Evolutionary conservation across 1,140 invertebrate genomes (phyloP), one percentile per base, ranked within the genome.

Genomic region (Phthorimaea operculella): DNA sequence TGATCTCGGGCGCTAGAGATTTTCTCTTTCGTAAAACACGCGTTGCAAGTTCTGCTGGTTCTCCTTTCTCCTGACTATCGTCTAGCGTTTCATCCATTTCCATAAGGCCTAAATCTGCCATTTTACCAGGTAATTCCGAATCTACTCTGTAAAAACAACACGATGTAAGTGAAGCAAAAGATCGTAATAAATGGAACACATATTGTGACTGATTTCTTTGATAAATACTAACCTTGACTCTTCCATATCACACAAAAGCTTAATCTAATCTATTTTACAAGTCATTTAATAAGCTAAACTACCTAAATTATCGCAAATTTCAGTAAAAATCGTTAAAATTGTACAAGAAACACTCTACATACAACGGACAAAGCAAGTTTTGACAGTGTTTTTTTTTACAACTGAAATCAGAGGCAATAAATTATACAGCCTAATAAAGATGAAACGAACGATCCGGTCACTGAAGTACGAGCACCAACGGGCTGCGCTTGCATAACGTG

Each of bases 91-190:
- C 71, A 34, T 69, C 76, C n/a, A 79, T 53, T 62, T 81, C 81
- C 76, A 84, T 80, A 57, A 83, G 70, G 59, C 82, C 79, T 59
- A 85, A 70, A 61, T 77, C 66, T 52, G 81, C 79, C 77, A 85
- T 79, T 77, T 79, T 77, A 62, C 56, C 71, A 6, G 78, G 78
- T 58, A 85, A 59, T 53, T 85, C 81, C 12, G 62, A 53, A 34
- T 79, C 81, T 51, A 67, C 60, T 62, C 79, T 82, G 66, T 51
- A 70, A 72, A 59, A n/a, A 59, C 11, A 47, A 39, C 36, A 39
- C 10, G 3, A 39, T 39, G 36, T 52, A 21, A 51, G n/a, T n/a
- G 36, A 34, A 57, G 50, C 28, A 52, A 45, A 59, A 55, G 47
- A 36, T 50, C 16, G 21, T 52, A 28, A 28, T 28, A 6, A 28